phyloP scores from a whole-genome alignment of 2,113 vertebrate species.

The Antigone vipio region DNA sequence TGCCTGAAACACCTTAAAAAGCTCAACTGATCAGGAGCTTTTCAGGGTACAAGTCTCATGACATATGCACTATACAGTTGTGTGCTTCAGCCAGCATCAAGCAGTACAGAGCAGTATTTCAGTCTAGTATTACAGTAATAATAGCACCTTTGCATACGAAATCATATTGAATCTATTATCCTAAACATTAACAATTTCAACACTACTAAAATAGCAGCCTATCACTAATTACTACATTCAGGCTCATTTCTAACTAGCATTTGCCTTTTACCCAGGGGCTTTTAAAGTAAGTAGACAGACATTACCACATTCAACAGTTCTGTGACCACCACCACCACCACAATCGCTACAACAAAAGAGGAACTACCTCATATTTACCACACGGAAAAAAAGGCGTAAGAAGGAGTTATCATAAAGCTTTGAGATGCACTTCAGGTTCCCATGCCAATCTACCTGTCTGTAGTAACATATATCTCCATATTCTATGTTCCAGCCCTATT shows the following conservation, averaged over 20 bases:
- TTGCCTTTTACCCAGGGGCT: background rate
- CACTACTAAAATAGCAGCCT: background rate
- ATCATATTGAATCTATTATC: background rate
- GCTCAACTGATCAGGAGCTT: fast-evolving
- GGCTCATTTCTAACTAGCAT: background rate
- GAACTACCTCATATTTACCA: background rate
- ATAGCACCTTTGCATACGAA: background rate
- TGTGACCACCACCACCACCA: background rate
- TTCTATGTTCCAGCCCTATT: background rate
- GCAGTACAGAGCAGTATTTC: background rate
- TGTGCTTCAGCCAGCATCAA: background rate
- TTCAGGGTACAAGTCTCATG: background rate
- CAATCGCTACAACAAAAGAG: background rate
- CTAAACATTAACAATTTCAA: background rate
- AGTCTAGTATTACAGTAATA: background rate
- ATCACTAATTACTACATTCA: background rate
- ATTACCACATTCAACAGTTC: background rate
- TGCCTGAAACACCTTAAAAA: background rate
- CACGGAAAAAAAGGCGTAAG: background rate
- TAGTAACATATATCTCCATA: background rate
- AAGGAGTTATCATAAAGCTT: background rate
- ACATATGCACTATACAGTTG: fast-evolving
- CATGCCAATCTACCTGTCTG: background rate
- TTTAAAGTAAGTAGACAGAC: background rate
- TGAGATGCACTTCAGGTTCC: background rate